A percentile compares a stretch with the other conserved stretches of the same genome.
These are phyloP conservation scores for Hydractinia symbiolongicarpus DNA, from an alignment of 30 jellyfish, hydroid and myxozoan species.

Conservation along the genomic window DNA sequence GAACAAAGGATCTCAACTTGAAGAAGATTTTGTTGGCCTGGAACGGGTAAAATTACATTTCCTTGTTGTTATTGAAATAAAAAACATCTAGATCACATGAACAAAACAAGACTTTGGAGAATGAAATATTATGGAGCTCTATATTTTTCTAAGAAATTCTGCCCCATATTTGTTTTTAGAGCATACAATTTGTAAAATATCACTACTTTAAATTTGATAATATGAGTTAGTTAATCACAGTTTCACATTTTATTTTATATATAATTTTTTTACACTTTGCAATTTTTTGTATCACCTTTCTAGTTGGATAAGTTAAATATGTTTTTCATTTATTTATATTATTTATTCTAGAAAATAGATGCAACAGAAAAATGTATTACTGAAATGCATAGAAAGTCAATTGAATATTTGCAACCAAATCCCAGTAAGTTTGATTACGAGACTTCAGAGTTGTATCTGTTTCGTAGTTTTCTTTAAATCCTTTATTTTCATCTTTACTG, in stretches of 20 bases:
- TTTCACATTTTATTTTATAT: too few species aligned
- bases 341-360: conserved; percentile 61
- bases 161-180: neutral
- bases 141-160: neutral
- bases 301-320: neutral
- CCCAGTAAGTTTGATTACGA: conserved; percentile 52
- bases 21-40: conserved; percentile 32
- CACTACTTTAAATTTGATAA: too few species aligned
- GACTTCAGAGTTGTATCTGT: neutral
- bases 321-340: too few species aligned
- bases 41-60: conserved; percentile 49
- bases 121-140: neutral
- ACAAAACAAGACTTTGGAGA: neutral
- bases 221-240: too few species aligned
- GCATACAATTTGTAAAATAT: too few species aligned
- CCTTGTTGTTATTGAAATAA: neutral
- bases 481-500: too few species aligned
- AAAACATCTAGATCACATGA: too few species aligned
- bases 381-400: conserved; percentile 62
- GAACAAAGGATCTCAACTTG: conserved; percentile 87
- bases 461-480: neutral
- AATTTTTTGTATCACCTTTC: too few species aligned
- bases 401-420: conserved; percentile 89
- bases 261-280: too few species aligned
- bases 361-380: conserved; percentile 50